Base-by-base conservation (phyloP, 2,113 vertebrate genomes). In the Chionodraco myersi region DNA sequence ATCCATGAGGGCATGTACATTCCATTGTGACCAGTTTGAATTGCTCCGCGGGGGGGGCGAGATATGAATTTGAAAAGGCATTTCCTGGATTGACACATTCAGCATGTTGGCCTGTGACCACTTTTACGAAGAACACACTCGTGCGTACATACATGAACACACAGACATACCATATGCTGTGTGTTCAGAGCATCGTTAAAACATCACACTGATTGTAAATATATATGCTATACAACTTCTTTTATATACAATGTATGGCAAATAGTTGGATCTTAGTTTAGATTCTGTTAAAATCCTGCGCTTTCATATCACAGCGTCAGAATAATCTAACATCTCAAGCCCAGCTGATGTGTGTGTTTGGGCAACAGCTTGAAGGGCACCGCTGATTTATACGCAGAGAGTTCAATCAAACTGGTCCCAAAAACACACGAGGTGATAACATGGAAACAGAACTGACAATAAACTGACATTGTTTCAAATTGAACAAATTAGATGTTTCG, bases 21-120 rank as follows among this genome's bases (percentile, higher is more conserved):
- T 78, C 62, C 64, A 81, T 83, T 81, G 85, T 79, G 76, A 57
- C 65, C 44, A 3, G 12, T 69, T 62, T 86, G 79, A 85, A 91
- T 79, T 77, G 65, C 87, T 41, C 87, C 51, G 75, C 59, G 18
- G 81, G 86, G 73, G 36, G 36, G 26, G 57, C 8, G 15, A 18
- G 47, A 83, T 79, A 49, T 56, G 75, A 85, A 78, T 72, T 41
- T 68, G 70, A 64, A 79, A 74, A 79, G 13, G 23, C 47, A 75
- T 84, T 82, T 65, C 54, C 62, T 44, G 30, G 47, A 85, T 60
- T 75, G 80, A 59, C 45, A 57, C 67, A 57, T 70, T 84, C 18
- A 47, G 57, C 45, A 34, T 11, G 45, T n/a, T 21, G 53, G 49
- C 47, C 34, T 64, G 11, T 16, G 26, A 41, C 53, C 67, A 54